These are phyloP conservation scores for Tokudaia tokunoshimensis DNA, from an alignment of 2,797 vertebrate genomes.

Conservation along the genomic window DNA sequence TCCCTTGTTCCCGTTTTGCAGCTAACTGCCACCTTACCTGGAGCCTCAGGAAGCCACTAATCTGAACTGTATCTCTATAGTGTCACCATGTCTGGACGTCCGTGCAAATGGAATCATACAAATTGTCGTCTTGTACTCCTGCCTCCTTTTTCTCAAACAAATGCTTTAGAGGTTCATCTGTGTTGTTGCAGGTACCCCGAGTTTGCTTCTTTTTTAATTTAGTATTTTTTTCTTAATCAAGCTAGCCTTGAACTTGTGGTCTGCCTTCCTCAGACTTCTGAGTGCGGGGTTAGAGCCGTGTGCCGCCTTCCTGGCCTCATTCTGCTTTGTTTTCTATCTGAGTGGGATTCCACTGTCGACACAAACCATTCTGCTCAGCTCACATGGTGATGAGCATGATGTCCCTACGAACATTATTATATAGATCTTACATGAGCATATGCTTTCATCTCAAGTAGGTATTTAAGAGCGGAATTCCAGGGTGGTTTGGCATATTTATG, in stretches of 20 bases:
- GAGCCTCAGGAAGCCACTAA: not conserved
- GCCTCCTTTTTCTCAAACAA: constrained; percentile 35
- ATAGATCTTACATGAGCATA: not conserved
- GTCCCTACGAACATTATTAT: constrained; percentile 24
- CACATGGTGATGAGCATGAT: not conserved
- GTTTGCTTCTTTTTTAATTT: not conserved
- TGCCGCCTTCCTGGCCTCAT: not conserved
- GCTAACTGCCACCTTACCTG: not conserved
- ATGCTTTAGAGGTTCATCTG: constrained; percentile 39
- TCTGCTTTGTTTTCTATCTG: constrained; percentile 53
- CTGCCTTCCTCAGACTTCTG: not conserved
- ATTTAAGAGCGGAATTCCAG: not conserved
- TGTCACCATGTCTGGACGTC: constrained; percentile 19
- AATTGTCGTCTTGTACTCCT: constrained; percentile 28
- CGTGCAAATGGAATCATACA: constrained; percentile 1
- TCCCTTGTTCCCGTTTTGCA: not conserved
- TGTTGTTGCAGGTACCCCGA: not conserved
- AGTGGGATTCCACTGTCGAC: not conserved
- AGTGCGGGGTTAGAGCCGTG: not conserved
- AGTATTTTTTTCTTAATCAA: not conserved
- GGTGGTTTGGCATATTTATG: not conserved
- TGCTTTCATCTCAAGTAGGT: constrained; percentile 25
- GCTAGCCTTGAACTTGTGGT: not conserved
- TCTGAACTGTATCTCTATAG: constrained; percentile 13
- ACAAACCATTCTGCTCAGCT: not conserved